Evolutionary conservation across 2,888 invertebrate species (phyloP).

Genomic region (Copidosoma aretas): DNA sequence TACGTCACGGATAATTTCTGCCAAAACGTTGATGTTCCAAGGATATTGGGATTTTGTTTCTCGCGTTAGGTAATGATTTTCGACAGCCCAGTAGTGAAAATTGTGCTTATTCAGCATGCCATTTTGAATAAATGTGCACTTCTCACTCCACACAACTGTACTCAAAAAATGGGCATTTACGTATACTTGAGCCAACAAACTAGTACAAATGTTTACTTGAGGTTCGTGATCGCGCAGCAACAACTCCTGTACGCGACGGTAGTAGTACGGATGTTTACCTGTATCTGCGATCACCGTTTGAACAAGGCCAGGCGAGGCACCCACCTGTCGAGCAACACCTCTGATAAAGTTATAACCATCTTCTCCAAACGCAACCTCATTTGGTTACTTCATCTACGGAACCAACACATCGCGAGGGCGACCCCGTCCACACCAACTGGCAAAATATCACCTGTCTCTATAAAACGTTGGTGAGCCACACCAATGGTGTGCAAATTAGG

Average conservation of each 20-base stretch:
- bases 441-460: too few relatives aligned
- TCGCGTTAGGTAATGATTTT: neutral
- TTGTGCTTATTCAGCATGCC: neutral
- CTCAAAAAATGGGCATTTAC: neutral
- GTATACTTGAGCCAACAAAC: neutral
- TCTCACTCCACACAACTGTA: too few relatives aligned
- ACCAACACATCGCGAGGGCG: too few relatives aligned
- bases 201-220: neutral
- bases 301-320: neutral
- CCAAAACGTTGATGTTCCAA: too few relatives aligned
- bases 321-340: neutral
- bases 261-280: constrained; percentile 4
- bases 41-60: too few relatives aligned
- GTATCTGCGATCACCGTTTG: neutral
- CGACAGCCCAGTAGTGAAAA: constrained; percentile 1
- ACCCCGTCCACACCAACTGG: too few relatives aligned
- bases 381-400: too few relatives aligned
- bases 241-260: neutral
- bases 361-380: too few relatives aligned
- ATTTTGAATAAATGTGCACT: neutral
- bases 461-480: too few relatives aligned
- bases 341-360: too few relatives aligned
- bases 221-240: neutral
- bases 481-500: too few relatives aligned
- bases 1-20: too few relatives aligned